These are phyloP conservation scores for Salarias fasciatus DNA, from an alignment of 2,797 vertebrate species.

Conservation along the genomic window DNA sequence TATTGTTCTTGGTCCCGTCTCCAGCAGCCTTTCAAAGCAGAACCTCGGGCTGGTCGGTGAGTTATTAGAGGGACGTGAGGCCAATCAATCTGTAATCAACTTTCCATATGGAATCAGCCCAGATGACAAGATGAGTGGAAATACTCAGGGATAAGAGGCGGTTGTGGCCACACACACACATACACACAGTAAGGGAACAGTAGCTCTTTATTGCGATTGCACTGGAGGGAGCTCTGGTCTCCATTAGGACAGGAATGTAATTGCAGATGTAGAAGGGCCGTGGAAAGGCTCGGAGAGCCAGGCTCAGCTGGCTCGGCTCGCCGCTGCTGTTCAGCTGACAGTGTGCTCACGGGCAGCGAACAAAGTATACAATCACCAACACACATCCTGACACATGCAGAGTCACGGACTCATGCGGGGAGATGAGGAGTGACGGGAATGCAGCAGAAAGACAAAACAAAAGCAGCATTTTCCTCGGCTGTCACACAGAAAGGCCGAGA, in stretches of 20 bases:
- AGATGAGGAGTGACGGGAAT: conserved; percentile 70
- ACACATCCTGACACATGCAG: conserved; percentile 57
- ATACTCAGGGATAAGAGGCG: conserved; percentile 62
- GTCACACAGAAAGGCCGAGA: conserved; percentile 50
- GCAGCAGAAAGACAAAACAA: conserved; percentile 41
- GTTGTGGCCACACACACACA: conserved; percentile 49
- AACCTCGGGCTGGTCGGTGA: conserved; percentile 48
- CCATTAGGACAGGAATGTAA: conserved; percentile 80
- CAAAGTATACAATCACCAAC: conserved; percentile 53
- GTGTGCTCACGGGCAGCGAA: conserved; percentile 29
- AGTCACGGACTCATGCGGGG: conserved; percentile 48
- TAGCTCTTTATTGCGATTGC: conserved; percentile 75
- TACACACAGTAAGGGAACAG: conserved; percentile 68
- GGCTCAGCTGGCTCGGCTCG: conserved; percentile 53
- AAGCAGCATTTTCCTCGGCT: conserved; percentile 39
- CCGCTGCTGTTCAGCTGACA: conserved; percentile 28
- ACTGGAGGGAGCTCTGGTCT: conserved; percentile 72
- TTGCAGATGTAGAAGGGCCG: conserved; percentile 73
- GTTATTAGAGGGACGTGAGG: conserved; percentile 60
- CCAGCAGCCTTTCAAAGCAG: conserved; percentile 54
- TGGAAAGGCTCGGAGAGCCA: conserved; percentile 63
- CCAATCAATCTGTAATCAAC: conserved; percentile 79
- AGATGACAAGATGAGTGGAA: conserved; percentile 74
- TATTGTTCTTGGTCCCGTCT: conserved; percentile 50
- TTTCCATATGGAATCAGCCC: conserved; percentile 70